Evolutionary conservation across 2,113 vertebrate genomes (phyloP), one percentile per base, ranked within the genome.

Genomic region (Melanotaenia duboulayi): DNA sequence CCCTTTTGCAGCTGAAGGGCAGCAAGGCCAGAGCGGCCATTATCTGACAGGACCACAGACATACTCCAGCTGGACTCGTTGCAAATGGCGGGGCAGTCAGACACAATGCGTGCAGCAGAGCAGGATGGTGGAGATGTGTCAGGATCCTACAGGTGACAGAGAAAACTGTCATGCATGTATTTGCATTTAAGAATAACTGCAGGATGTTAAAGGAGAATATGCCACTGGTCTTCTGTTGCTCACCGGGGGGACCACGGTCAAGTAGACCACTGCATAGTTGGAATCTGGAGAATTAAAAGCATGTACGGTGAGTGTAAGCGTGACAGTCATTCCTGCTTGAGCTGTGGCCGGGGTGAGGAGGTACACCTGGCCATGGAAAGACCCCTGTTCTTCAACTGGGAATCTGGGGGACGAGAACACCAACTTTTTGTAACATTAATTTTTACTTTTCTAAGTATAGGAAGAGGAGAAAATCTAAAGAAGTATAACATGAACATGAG

Each of bases 251-350:
- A 92, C 71, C 23, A 96, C 93, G 12, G 91, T 91, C 28, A 96
- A 79, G 66, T 91, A 91, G 23, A 91, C 82, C 74, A 96, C 94
- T n/a, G 94, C 94, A 14, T 94, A 93, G 68, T 92, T 93, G 28
- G 90, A 76, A 9, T 92, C 91, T 6, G 85, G 55, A 0, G 87
- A 87, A 71, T 94, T 65, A 13, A 74, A 59, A 12, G 67, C 74
- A 11, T 59, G 69, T 2, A 93, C 92, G 0, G 90, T 92, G 54
- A 95, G 91, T 0, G 93, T 95, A 24, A 96, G 88, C 0, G 80
- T 92, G 59, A 95, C 91, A 2, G 91, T 80, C 0, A 76, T 87
- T 35, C 93, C 91, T 0, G 86, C 81, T 32, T 72, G 44, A 2
- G 92, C 92, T 2, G 80, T 79, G 1, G 77, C 72, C 0, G 95